Evolutionary conservation across 2,113 vertebrate genomes (phyloP).

Genomic region (Pachycephala philippinensis): DNA sequence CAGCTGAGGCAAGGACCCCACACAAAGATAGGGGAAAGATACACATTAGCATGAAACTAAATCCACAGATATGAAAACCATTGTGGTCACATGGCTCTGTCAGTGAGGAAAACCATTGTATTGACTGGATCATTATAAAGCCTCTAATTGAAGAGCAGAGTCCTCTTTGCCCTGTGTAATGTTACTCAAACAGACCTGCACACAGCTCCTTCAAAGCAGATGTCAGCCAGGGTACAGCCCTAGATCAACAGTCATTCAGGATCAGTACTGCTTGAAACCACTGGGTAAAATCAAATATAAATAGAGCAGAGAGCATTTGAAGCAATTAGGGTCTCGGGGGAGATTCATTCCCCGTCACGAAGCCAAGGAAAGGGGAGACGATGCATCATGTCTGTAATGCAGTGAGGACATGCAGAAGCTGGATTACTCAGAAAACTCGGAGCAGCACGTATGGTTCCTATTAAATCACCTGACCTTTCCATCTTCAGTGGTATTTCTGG

Average conservation of each 20-base stretch:
- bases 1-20: neutral
- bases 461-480: constrained; percentile 18
- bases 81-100: neutral
- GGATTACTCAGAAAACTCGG: neutral
- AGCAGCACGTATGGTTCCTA: neutral
- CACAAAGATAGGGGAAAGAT: neutral
- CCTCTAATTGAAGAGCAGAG: neutral
- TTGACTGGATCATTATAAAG: neutral
- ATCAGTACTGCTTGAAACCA: constrained; percentile 13
- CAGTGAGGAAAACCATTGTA: neutral
- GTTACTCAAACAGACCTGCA: constrained; percentile 1
- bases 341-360: neutral
- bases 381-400: neutral
- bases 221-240: neutral
- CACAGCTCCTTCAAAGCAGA: neutral
- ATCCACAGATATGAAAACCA: neutral
- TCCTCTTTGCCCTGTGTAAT: neutral
- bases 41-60: neutral
- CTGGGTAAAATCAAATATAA: constrained; percentile 27
- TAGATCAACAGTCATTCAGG: constrained; percentile 10
- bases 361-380: constrained; percentile 1
- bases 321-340: neutral
- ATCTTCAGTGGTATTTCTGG: neutral
- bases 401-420: constrained; percentile 22
- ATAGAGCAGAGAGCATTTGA: constrained; percentile 24